Base-by-base conservation (phyloP, 2,113 vertebrate species). In the Epinephelus lanceolatus region DNA sequence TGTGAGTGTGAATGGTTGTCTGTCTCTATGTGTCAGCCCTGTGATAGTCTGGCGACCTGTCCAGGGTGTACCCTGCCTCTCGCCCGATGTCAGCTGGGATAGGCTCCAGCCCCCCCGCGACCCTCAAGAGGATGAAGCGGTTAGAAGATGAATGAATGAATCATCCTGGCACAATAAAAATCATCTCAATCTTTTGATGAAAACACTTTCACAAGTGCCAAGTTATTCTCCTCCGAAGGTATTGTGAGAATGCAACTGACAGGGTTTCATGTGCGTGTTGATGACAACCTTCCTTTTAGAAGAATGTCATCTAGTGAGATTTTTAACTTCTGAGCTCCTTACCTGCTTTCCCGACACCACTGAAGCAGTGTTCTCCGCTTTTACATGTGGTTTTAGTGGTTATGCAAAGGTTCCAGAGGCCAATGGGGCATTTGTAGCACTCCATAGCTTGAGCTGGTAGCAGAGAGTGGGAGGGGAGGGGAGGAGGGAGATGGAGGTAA, bases 391-490 rank as follows among this genome's bases (percentile, higher is more conserved):
- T 7, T 47, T 25, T 14, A 2, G 27, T 21, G 13, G 93, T 96
- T 4, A 71, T 0, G 86, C 94, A 96, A 40, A 94, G 0, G 9
- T 2, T 0, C 42, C 49, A 57, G 0, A 89, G 0, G 66, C 95
- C 90, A 6, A 96, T 0, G 0, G 51, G 13, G 78, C 96, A 97
- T 0, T 94, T 65, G 88, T 96, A 96, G 82, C 96, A 97, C 52
- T 78, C 0, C 70, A 97, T 87, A 0, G 84, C 53, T 19, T 95
- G 92, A 45, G 89, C 96, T 97, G 75, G 52, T 6, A 51, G 4
- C 5, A 73, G 21, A 61, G 30, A 55, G 23, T 66, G 56, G 25
- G 11, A 42, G 13, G 10, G 12, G 18, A 6, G 42, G 3, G 21
- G 1, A n/a, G 19, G 25, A 21, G 37, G 4, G 4, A 33, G 3